phyloP scores from a whole-genome alignment of 2,113 vertebrate species.

The Damaliscus lunatus region DNA sequence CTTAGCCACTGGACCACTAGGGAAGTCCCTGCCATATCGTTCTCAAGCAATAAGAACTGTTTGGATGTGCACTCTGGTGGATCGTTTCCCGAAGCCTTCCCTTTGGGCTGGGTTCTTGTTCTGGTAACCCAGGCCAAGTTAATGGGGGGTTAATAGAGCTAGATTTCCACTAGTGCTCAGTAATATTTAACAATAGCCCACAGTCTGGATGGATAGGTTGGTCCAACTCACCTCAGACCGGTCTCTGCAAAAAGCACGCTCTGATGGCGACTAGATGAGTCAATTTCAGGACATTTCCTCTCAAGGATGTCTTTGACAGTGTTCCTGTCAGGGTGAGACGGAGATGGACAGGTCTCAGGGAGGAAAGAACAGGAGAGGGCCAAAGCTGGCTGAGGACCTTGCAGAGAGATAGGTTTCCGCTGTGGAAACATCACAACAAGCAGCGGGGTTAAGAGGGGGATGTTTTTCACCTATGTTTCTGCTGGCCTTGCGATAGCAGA shows the following conservation, averaged over 20 bases:
- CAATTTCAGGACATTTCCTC: neutral
- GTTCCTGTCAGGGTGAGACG: neutral
- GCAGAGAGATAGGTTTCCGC: neutral
- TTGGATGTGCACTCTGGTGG: neutral
- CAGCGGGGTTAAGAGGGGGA: accelerated
- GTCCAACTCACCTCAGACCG: neutral
- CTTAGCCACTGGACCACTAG: neutral
- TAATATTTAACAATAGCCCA: neutral
- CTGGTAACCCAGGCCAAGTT: neutral
- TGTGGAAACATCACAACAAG: neutral
- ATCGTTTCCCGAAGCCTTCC: neutral
- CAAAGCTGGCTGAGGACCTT: neutral
- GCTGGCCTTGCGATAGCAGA: neutral
- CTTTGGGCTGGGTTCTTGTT: neutral
- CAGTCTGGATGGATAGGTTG: neutral
- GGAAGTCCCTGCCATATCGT: neutral
- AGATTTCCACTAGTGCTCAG: conserved; percentile 32
- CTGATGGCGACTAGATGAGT: neutral
- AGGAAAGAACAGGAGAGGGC: neutral
- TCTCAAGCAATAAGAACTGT: neutral
- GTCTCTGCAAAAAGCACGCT: neutral
- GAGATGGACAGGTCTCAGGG: neutral
- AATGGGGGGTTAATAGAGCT: neutral
- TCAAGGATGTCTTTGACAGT: neutral
- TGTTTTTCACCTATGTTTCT: neutral